phyloP scores from a whole-genome alignment of 1,140 invertebrate genomes.

The Drosophila athabasca region DNA sequence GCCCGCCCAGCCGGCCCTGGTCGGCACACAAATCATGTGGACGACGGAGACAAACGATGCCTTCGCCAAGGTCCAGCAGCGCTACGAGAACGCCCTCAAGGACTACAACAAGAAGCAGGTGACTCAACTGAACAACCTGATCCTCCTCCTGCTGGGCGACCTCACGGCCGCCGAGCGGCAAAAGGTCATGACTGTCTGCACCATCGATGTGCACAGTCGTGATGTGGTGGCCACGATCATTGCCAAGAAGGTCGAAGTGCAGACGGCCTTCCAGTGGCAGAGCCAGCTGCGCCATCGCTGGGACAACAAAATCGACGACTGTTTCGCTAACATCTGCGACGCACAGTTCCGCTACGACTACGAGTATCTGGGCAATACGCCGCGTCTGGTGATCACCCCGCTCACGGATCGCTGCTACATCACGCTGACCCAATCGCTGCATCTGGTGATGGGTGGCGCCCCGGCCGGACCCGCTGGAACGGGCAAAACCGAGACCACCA shows the following conservation, averaged over 20 bases:
- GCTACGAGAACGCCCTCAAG: conserved; percentile 96
- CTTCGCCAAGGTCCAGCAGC: conserved; percentile 94
- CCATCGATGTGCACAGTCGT: conserved; percentile 95
- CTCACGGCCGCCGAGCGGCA: conserved; percentile 92
- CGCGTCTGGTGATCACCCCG: conserved; percentile 93
- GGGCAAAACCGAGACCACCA: conserved; percentile 97
- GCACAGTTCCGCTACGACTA: conserved; percentile 95
- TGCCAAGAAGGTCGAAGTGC: conserved; percentile 90
- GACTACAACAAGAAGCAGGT: conserved; percentile 97
- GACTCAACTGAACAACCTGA: conserved; percentile 91
- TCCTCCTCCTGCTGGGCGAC: conserved; percentile 91
- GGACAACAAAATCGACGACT: conserved; percentile 92
- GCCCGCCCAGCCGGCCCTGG: conserved; percentile 92
- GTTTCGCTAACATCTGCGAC: conserved; percentile 97
- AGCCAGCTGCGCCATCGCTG: conserved; percentile 95
- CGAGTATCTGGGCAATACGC: conserved; percentile 96
- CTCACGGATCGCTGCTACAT: conserved; percentile 96
- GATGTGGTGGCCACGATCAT: conserved; percentile 95
- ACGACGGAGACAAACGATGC: conserved; percentile 95
- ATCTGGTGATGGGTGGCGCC: conserved; percentile 94
- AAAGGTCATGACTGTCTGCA: conserved; percentile 98
- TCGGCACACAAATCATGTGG: conserved; percentile 98
- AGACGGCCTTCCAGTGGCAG: conserved; percentile 95
- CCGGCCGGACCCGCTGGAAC: conserved; percentile 94
- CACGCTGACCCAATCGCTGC: conserved; percentile 93